Evolutionary conservation across 2,888 invertebrate genomes (phyloP), one percentile per base, ranked within the genome.

Genomic region (Blastobasis lacticolella): DNA sequence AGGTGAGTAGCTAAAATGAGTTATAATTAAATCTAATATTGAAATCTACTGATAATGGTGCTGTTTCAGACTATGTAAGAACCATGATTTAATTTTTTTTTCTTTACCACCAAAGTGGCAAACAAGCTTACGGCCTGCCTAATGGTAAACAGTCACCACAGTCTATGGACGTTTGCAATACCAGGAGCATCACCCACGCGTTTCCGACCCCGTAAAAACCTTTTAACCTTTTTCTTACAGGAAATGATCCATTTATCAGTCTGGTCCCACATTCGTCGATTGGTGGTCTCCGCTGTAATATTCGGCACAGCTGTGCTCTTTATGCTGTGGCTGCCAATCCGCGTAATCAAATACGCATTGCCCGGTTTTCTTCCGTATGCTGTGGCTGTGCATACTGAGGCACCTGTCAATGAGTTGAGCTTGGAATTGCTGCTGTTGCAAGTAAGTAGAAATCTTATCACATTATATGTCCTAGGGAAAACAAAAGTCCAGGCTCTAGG

Each of bases 221-320:
- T n/a, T n/a, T n/a, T n/a, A n/a, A n/a, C 6, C 46, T 23, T 46
- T 5, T 5, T 46, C n/a, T 46, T 46, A 46, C 70, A 97, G 91
- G 94, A 96, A 92, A 99, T 99, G 99, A 99, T 99, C 60, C 98
- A 99, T 75, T 89, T 98, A 40, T 96, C 99, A 2, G 96, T 99
- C 43, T 87, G 97, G 69, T 91, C 95, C 45, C 99, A 99, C 75
- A 92, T 97, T 10, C 91, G 97, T 8, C 92, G 99, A 41, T 91
- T 99, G 47, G 91, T 98, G 10, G 95, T 97, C 0, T 98, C 98
- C 0, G 95, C 97, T 10, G 95, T 98, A 70, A 95, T 97, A 63
- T 99, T 99, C 82, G 99, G 98, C 23, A 97, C 96, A 1, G 97
- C 96, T 0, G 97, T 99, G 2, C 88, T 99, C 42, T 90, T 99